These are phyloP conservation scores for Peromyscus leucopus DNA, from an alignment of 2,113 vertebrate genomes.

Conservation along the genomic window DNA sequence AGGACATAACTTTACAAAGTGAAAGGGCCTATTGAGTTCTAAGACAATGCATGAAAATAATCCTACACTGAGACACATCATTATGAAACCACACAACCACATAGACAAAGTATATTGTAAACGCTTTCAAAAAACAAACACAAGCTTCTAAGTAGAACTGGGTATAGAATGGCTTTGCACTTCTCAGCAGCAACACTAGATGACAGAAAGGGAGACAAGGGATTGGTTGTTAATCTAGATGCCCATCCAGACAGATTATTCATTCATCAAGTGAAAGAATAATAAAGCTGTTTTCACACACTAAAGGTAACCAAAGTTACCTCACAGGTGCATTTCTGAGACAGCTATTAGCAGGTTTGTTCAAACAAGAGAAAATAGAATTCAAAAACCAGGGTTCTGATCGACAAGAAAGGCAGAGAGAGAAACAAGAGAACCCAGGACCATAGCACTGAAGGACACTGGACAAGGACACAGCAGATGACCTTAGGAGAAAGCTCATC, in stretches of 20 bases:
- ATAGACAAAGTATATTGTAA: background rate
- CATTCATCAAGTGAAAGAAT: background rate
- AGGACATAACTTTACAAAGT: background rate
- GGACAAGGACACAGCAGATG: background rate
- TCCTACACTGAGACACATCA: background rate
- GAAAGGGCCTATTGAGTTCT: background rate
- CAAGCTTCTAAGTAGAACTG: constrained; percentile 31
- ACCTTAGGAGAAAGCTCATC: background rate
- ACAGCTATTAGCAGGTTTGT: constrained; percentile 15
- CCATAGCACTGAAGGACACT: background rate
- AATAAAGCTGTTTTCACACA: constrained; percentile 13
- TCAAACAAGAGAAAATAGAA: constrained; percentile 17
- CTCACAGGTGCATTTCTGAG: background rate
- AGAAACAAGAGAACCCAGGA: background rate
- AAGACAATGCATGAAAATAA: constrained; percentile 30
- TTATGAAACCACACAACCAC: constrained; percentile 22
- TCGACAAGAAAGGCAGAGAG: background rate
- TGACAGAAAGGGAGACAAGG: background rate
- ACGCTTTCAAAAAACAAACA: constrained; percentile 22
- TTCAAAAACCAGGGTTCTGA: background rate
- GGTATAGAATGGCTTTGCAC: background rate
- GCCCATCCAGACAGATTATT: background rate
- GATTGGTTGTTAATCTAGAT: background rate
- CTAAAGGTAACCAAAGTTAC: background rate
- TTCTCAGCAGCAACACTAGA: background rate